These are phyloP conservation scores for Pseudomyrmex sp. DNA, from an alignment of 1,140 invertebrate genomes.

Conservation along the genomic window DNA sequence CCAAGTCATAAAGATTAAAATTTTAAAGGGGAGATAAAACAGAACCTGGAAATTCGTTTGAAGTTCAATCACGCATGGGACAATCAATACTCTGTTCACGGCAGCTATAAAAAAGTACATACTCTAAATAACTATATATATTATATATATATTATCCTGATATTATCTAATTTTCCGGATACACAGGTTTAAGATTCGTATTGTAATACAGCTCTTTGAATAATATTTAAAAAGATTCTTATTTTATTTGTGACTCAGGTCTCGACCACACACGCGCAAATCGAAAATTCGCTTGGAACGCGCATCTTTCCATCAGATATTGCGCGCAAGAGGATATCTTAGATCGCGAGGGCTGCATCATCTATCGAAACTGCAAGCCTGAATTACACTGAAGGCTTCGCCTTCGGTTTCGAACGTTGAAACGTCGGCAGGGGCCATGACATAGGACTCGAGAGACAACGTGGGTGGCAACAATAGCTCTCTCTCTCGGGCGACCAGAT, in stretches of 20 bases:
- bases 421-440: conserved; percentile 5
- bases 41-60: neutral
- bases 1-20: neutral
- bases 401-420: conserved; percentile 17
- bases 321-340: conserved; percentile 17
- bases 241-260: neutral
- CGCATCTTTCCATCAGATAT: neutral
- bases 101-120: no score
- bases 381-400: conserved; percentile 33
- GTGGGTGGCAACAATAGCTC: conserved; percentile 81
- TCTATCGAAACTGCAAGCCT: conserved; percentile 47
- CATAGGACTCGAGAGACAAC: conserved; percentile 66
- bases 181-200: no score
- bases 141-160: no score
- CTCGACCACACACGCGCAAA: neutral
- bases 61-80: neutral
- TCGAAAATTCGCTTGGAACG: neutral
- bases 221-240: neutral
- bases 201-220: no score
- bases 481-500: conserved; percentile 73
- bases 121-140: no score
- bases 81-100: no score
- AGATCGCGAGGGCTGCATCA: conserved; percentile 35
- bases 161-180: no score
- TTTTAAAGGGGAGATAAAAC: neutral